Evolutionary conservation across 2,797 vertebrate genomes (phyloP), one percentile per base, ranked within the genome.

Genomic region (Cephalopachus bancanus): DNA sequence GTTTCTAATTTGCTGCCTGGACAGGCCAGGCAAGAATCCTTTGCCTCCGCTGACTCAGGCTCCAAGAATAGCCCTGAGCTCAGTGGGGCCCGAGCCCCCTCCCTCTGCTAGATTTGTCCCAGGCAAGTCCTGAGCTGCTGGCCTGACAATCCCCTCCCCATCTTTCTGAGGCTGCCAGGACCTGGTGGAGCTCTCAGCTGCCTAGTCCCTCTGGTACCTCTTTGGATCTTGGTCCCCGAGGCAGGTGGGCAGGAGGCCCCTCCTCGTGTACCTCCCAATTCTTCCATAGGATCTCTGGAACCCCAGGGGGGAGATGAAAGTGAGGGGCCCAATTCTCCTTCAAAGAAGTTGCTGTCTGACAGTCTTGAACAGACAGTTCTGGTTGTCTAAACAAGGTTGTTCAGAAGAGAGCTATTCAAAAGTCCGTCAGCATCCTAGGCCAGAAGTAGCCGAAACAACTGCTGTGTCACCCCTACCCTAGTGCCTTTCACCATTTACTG

Each of bases 31-130:
- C 84, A 89, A 53, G 93, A 96, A 97, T 97, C 94, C 57, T 97
- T 96, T 76, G 78, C 96, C 95, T 96, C 5, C 0, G 53, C 96
- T 98, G 97, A 97, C 97, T 97, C 97, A 97, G 95, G 92, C 88
- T 98, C 55, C 85, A 76, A 91, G 96, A 83, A 97, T 92, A 91
- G 76, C 80, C 59, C 44, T 95, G 94, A 94, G 95, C 89, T 95
- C 96, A 97, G 92, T 80, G 89, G 88, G 57, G 17, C 37, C 92
- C 60, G 1, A 7, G 79, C 74, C 91, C 89, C 92, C 89, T 7
- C 10, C 84, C 86, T 95, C 3, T 0, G 44, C 64, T 78, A 22
- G 4, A 6, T 83, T 55, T 89, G 84, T 89, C 75, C 90, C 76
- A 92, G 92, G 59, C 92, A 69, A 71, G 91, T 71, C 93, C 78